Base-by-base conservation (phyloP, 2,888 invertebrate species). In the Cheilosia vernalis region DNA sequence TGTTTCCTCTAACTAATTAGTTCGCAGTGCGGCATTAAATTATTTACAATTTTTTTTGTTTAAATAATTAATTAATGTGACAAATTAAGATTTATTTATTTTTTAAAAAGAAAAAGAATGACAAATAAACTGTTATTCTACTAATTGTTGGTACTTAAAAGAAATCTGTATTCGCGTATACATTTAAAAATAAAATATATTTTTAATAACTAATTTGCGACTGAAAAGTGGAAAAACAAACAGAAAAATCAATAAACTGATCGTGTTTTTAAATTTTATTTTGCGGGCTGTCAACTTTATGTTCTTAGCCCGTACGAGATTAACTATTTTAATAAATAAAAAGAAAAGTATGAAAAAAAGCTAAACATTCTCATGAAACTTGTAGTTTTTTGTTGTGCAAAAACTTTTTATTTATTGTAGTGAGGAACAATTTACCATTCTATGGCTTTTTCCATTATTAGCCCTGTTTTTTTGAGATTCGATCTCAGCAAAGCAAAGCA, bases 141-240 rank as follows among this genome's bases (percentile, higher is more conserved):
- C 66, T 53, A 79, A 74, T 70, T 79, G 79, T 74, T 69, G 84
- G 80, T 84, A 84, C 84, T 84, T 84, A 83, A 78, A 84, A 55
- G 47, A 51, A 30, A 55, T 55, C 10, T 63, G 63, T 58, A 74
- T 72, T 60, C 64, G 55, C 19, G 58, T 55, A 74, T 56, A 72
- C 13, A 30, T 56, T 74, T 27, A 37, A 33, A 53, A 37, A 61
- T 47, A 30, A 49, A 42, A 69, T 42, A 70, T 40, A 53, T 64
- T 74, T 74, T 70, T 69, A 70, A 76, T 80, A 74, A 84, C 58
- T 70, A 70, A 80, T 80, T 84, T 80, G 80, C 74, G 84, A 84
- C 84, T 84, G 84, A 84, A 74, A 77, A 74, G 70, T 55, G 53
- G 55, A 74, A 72, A 58, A 61, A 74, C 55, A 78, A 69, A 56